Percentiles rank a stretch among this genome's conserved stretches.
Conservation (phyloP, 2,113 vertebrate genomes). For the Leptocoma aspasia region DNA sequence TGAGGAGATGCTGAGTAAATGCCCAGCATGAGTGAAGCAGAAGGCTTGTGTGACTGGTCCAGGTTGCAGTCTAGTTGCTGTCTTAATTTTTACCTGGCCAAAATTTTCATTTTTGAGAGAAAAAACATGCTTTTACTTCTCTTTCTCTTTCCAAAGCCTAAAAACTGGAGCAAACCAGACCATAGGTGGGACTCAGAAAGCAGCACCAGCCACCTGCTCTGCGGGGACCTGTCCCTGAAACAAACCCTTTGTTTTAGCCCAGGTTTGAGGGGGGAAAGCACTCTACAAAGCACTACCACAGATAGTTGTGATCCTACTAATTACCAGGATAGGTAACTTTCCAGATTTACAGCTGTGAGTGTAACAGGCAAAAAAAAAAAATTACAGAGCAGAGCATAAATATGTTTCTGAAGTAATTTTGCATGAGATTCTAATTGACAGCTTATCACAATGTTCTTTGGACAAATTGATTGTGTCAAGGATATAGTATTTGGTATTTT, state of each 20-base stretch:
- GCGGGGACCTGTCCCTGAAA: neutral
- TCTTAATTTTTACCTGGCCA: neutral
- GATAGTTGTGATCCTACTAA: neutral
- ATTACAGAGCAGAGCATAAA: neutral
- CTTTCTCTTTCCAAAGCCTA: neutral
- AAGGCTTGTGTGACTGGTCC: neutral
- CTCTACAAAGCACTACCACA: neutral
- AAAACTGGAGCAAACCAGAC: neutral
- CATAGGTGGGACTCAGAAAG: neutral
- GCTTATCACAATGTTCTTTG: neutral
- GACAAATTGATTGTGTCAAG: fast-evolving
- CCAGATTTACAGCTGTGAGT: neutral
- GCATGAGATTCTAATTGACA: neutral
- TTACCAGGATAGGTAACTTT: neutral
- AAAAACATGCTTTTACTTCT: neutral
- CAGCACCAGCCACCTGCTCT: neutral
- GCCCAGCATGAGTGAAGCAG: neutral
- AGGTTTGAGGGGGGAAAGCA: neutral
- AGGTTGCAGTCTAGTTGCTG: neutral
- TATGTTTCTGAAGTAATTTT: neutral
- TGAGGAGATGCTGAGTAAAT: neutral
- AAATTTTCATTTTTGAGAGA: neutral
- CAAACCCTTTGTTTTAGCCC: neutral
- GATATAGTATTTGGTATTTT: neutral
- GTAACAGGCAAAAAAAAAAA: neutral